Conservation (phyloP, 2,888 invertebrate genomes). For the Ryuthela nishihirai region DNA sequence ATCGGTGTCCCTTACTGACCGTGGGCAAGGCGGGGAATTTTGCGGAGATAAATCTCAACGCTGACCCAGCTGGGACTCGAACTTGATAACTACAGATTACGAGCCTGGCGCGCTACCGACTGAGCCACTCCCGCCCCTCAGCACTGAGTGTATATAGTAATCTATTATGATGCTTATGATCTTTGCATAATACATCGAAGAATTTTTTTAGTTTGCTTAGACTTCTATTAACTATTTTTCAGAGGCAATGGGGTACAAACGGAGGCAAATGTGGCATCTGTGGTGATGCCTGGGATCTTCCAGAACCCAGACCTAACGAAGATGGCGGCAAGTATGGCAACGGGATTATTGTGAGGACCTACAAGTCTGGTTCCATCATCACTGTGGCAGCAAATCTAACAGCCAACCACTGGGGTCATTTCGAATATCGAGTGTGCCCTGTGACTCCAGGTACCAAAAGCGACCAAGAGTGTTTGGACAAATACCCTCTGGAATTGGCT, state of each 20-base stretch:
- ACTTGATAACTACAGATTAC: too few species aligned
- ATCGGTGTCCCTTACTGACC: too few species aligned
- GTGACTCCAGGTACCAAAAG: constrained; percentile 40
- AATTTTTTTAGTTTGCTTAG: constrained; percentile 16
- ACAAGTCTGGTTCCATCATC: constrained; percentile 44
- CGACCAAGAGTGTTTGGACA: constrained; percentile 63
- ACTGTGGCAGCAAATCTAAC: constrained; percentile 44
- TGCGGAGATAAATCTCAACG: too few species aligned
- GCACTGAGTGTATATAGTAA: too few species aligned
- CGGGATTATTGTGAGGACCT: constrained; percentile 47
- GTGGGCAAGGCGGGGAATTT: too few species aligned
- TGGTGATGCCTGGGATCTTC: constrained; percentile 67
- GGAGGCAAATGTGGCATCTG: constrained; percentile 81
- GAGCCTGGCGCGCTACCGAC: too few species aligned
- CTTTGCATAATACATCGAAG: not conserved
- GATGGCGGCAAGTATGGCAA: constrained; percentile 48
- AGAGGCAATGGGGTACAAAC: constrained; percentile 44
- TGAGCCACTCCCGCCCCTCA: too few species aligned
- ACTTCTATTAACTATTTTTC: constrained; percentile 39
- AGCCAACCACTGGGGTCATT: constrained; percentile 49
- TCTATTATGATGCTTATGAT: too few species aligned
- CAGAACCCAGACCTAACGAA: constrained; percentile 46
- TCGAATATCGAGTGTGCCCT: constrained; percentile 50
- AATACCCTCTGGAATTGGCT: constrained; percentile 61
- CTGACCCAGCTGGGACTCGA: too few species aligned